Percentiles rank a stretch among this genome's conserved stretches.
phyloP scores from a whole-genome alignment of 2,113 vertebrate genomes.

The Bambusicola thoracicus region DNA sequence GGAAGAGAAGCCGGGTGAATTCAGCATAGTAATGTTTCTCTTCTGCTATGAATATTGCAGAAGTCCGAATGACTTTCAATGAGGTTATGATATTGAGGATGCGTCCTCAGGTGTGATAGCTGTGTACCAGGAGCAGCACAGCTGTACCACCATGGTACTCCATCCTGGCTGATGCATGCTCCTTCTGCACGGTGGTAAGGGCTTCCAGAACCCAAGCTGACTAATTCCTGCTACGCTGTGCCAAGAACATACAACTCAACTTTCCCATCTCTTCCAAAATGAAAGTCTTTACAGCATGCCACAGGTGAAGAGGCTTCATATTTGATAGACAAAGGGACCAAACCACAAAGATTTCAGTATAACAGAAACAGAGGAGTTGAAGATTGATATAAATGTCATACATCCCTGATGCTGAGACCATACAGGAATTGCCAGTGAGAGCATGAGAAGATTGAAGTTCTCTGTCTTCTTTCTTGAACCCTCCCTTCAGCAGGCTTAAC shows the following conservation, averaged over 20 bases:
- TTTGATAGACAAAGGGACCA: background rate
- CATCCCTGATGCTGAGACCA: background rate
- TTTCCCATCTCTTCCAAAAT: background rate
- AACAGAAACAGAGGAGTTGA: background rate
- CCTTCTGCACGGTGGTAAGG: background rate
- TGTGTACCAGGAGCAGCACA: background rate
- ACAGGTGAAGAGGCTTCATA: background rate
- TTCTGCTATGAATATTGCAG: background rate
- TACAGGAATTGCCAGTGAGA: background rate
- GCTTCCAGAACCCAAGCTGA: background rate
- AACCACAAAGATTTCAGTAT: background rate
- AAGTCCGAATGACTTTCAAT: background rate
- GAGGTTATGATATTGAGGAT: background rate
- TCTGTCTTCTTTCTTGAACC: background rate
- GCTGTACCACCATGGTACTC: background rate
- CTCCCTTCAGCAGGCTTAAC: background rate
- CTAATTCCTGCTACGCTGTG: background rate
- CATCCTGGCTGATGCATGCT: background rate
- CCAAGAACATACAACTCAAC: background rate
- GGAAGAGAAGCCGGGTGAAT: background rate
- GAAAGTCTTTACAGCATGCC: background rate
- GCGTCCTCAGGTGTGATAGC: background rate
- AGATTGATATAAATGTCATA: background rate
- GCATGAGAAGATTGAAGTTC: background rate
- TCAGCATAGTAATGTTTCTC: background rate